These are phyloP conservation scores for Perccottus glenii DNA, from an alignment of 2,113 vertebrate genomes.

Conservation along the genomic window DNA sequence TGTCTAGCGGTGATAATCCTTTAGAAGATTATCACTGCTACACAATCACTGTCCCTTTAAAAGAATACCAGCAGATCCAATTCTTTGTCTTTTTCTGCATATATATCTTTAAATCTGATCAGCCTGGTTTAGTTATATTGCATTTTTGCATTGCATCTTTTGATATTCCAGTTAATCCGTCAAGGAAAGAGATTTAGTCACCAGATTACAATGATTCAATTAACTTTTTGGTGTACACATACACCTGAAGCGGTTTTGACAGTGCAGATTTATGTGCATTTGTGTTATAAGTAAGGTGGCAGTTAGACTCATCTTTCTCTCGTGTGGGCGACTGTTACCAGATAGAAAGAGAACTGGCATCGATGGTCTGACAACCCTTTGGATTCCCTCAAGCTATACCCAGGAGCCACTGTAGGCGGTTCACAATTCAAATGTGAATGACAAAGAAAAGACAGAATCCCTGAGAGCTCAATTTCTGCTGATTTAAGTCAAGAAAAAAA, in stretches of 20 bases:
- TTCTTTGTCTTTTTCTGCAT: constrained; percentile 61
- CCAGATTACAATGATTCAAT: constrained; percentile 74
- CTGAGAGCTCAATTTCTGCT: constrained; percentile 11
- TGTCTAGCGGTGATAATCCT: constrained; percentile 81
- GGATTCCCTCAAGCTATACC: constrained; percentile 37
- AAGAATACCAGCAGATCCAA: constrained; percentile 65
- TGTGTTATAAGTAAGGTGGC: constrained; percentile 47
- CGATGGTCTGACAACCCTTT: constrained; percentile 38
- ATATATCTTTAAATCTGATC: constrained; percentile 72
- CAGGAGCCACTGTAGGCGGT: constrained; percentile 21
- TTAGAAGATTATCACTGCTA: constrained; percentile 75
- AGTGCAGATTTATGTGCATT: constrained; percentile 33
- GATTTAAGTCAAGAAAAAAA: constrained; percentile 10
- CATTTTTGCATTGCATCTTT: constrained; percentile 70
- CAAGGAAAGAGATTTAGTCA: constrained; percentile 76
- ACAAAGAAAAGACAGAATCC: constrained; percentile 7
- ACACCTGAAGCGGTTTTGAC: constrained; percentile 54
- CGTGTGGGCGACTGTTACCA: constrained; percentile 37
- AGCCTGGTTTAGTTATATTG: constrained; percentile 71
- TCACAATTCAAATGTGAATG: constrained; percentile 31
- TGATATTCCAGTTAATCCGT: constrained; percentile 80
- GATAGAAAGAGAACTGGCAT: constrained; percentile 28
- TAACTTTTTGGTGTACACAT: constrained; percentile 61
- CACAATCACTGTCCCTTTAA: constrained; percentile 68
- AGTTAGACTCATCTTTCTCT: constrained; percentile 25